Evolutionary conservation across 2,113 vertebrate species (phyloP).

Genomic region (Cervus canadensis): DNA sequence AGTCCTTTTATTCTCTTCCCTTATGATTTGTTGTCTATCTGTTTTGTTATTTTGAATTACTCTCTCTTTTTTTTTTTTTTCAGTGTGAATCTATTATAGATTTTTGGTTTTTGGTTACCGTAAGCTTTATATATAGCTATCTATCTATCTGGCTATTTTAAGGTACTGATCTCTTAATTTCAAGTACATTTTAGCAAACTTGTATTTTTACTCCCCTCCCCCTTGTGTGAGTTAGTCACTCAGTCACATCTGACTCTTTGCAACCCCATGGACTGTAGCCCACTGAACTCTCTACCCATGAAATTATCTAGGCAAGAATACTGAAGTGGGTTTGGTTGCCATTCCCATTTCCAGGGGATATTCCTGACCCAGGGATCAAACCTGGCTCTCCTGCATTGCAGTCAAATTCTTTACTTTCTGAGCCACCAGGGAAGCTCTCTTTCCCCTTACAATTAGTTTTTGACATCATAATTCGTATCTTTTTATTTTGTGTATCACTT

Average conservation of each 20-base stretch:
- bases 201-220: neutral
- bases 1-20: neutral
- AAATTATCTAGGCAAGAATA: neutral
- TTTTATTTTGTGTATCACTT: neutral
- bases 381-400: neutral
- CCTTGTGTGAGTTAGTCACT: neutral
- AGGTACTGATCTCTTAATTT: neutral
- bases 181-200: neutral
- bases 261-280: neutral
- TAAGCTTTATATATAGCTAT: neutral
- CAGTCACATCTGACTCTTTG: neutral
- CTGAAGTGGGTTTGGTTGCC: neutral
- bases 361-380: neutral
- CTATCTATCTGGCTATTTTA: neutral
- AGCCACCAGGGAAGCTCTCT: neutral
- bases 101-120: neutral
- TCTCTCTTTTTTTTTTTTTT: neutral
- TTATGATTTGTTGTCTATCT: neutral
- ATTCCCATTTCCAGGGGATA: neutral
- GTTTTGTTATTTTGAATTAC: neutral
- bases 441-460: neutral
- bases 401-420: neutral
- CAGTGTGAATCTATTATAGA: neutral
- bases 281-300: neutral
- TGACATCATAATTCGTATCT: neutral